Conservation (phyloP, 2,113 vertebrate genomes). For the Cephalophus harveyi region DNA sequence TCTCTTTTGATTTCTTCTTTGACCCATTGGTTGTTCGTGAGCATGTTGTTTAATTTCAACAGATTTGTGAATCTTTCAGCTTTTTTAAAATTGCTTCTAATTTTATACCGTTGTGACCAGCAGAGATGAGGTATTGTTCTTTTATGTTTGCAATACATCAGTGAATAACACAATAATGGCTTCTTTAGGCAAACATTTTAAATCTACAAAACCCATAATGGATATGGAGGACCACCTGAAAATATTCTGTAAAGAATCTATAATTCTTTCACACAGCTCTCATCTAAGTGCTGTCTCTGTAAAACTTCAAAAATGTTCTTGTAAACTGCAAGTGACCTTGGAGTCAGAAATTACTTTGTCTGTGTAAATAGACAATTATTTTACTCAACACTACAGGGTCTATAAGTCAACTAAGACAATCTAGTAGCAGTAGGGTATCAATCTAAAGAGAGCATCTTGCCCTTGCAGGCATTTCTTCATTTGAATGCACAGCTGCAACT, state of each 20-base stretch:
- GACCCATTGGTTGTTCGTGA: not conserved
- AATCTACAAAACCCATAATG: not conserved
- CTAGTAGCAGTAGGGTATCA: constrained; percentile 13
- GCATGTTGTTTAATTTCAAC: not conserved
- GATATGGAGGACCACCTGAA: not conserved
- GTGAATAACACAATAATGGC: not conserved
- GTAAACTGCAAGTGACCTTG: constrained; percentile 46
- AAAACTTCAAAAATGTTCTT: constrained; percentile 4
- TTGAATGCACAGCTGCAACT: not conserved
- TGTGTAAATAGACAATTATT: constrained; percentile 67
- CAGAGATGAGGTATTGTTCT: not conserved
- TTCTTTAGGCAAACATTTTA: not conserved
- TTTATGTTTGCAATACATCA: not conserved
- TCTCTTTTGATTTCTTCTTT: not conserved
- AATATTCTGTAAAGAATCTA: not conserved
- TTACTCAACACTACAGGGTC: constrained; percentile 46
- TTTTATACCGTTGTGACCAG: not conserved
- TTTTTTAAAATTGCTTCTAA: not conserved
- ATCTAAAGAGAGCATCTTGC: constrained; percentile 5
- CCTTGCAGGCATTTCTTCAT: constrained; percentile 4
- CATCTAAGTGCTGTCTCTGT: constrained; percentile 17
- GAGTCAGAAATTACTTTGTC: constrained; percentile 56
- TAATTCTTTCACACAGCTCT: constrained; percentile 2
- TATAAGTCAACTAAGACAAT: constrained; percentile 37
- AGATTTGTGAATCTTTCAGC: not conserved